Percentiles rank a stretch among this genome's conserved stretches.
These are phyloP conservation scores for Allolobophora icterica DNA, from an alignment of 2,888 invertebrate genomes.

Conservation along the genomic window DNA sequence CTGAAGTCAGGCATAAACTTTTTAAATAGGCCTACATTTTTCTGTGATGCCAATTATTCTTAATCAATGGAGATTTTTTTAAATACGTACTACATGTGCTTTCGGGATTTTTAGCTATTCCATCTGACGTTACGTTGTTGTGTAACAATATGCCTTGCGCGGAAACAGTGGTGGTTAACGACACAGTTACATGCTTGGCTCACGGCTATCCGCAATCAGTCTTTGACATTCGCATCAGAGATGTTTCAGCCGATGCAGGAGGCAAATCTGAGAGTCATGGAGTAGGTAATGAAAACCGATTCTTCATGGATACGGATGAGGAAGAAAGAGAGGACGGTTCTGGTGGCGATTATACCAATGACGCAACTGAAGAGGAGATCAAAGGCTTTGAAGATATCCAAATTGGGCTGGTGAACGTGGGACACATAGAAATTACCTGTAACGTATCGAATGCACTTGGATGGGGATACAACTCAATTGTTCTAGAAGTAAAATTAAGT, in stretches of 20 bases:
- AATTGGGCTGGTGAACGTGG: not conserved
- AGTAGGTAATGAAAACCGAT: not conserved
- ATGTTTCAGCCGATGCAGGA: not conserved
- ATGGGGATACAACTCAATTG: not conserved
- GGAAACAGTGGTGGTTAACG: not conserved
- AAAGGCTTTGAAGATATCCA: not conserved
- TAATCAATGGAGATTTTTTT: not conserved
- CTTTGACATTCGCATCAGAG: not conserved
- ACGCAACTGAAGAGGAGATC: not conserved
- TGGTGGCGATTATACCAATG: not conserved
- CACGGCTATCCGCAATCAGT: conserved; percentile 9
- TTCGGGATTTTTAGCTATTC: not conserved
- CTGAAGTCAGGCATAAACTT: not conserved
- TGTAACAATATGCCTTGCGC: conserved; percentile 5
- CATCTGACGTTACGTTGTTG: not conserved
- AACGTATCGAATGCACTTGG: conserved; percentile 23
- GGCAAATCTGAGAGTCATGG: not conserved
- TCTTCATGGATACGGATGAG: not conserved
- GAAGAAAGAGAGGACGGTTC: not conserved
- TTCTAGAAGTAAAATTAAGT: not conserved
- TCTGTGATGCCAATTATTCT: not conserved
- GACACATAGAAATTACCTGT: not conserved
- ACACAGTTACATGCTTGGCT: not conserved
- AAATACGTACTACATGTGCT: not conserved
- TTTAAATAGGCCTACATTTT: too few relatives aligned